Evolutionary conservation across 2,113 vertebrate species (phyloP), one percentile per base, ranked within the genome.

Genomic region (Urocitellus parryii): DNA sequence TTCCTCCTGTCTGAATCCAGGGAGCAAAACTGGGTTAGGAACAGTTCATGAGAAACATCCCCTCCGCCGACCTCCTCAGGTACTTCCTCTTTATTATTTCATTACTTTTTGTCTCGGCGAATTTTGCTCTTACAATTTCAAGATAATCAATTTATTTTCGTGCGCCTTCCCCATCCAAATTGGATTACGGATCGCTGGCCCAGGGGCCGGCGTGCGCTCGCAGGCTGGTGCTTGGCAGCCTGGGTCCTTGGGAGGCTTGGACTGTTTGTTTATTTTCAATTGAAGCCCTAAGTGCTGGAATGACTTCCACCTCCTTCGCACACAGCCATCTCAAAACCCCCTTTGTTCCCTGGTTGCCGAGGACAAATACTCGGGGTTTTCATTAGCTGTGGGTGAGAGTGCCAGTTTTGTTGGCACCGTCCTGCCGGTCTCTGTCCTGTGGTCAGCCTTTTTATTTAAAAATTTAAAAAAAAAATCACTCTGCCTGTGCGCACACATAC

Each of bases 101-200:
- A 88, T 98, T 93, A 94, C 78, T 78, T 97, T 97, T 95, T 93
- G 89, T 96, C 94, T 94, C 13, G 5, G 90, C 1, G 37, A 95
- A 89, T 96, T 97, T 93, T 85, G 89, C 87, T 85, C 91, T 93
- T 92, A 91, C 24, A 86, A 86, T 93, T 94, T 96, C 96, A 88
- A 85, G 97, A 88, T 96, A 97, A 98, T 97, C 97, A 68, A 92
- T 97, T 97, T 97, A 95, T 90, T 93, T 95, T 37, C 39, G 22
- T 96, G 67, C 2, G 34, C 85, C 82, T 97, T 96, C 77, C 70
- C 77, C 78, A 72, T 91, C 65, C 86, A 89, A 97, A 96, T 91
- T 91, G 39, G 74, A 95, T 97, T 95, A 97, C 27, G 39, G 20
- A 51, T 91, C 90, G 76, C 86, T 74, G 93, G 96, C 91, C 94